Conservation (phyloP, 2,797 vertebrate genomes). For the Nyctibius grandis region DNA sequence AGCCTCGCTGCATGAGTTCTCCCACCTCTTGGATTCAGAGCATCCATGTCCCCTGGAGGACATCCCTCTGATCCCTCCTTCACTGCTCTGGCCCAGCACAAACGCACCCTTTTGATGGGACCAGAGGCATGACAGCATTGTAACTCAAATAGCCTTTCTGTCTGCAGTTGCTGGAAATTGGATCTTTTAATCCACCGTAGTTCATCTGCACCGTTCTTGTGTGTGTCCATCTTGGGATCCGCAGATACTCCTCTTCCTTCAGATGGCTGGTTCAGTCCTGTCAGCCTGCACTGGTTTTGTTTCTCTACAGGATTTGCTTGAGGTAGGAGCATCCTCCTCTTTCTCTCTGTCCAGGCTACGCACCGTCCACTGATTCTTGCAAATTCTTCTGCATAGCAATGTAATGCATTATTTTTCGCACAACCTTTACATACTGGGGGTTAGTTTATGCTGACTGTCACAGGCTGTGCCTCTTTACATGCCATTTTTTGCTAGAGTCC, state of each 20-base stretch:
- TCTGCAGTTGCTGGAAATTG: neutral
- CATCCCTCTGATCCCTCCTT: neutral
- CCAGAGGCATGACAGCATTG: neutral
- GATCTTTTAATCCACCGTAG: neutral
- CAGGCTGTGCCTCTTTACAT: neutral
- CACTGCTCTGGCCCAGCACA: neutral
- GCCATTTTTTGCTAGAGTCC: neutral
- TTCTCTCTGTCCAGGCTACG: neutral
- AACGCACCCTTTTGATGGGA: neutral
- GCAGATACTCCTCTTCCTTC: neutral
- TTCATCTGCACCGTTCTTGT: neutral
- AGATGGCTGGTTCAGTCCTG: neutral
- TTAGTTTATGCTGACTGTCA: conserved; percentile 2
- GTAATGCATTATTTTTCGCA: neutral
- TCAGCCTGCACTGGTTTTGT: neutral
- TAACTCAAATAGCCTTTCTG: neutral
- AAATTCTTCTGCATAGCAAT: neutral
- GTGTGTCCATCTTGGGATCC: neutral
- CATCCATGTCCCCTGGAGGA: neutral
- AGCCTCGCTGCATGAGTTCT: neutral
- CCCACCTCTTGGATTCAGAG: neutral
- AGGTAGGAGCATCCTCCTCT: neutral
- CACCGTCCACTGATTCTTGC: neutral
- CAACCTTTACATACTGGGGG: neutral
- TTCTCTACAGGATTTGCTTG: neutral